Evolutionary conservation across 2,113 vertebrate genomes (phyloP).

Genomic region (Zosterops borbonicus): DNA sequence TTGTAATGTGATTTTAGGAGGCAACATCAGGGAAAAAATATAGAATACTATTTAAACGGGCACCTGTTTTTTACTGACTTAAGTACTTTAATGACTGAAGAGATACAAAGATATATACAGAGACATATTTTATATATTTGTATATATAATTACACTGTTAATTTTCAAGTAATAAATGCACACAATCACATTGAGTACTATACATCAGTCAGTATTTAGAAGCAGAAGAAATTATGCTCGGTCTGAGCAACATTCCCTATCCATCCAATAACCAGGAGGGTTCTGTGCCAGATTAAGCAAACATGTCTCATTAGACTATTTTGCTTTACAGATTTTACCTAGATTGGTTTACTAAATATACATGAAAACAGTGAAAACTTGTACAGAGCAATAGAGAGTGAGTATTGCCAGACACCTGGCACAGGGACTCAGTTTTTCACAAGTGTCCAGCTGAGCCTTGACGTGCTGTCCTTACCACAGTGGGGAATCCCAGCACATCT

Average conservation of each 20-base stretch:
- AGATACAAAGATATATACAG: not conserved
- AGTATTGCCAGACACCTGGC: not conserved
- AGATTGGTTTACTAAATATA: not conserved
- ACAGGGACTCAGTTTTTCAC: not conserved
- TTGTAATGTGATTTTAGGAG: not conserved
- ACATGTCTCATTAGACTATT: not conserved
- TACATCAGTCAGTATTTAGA: not conserved
- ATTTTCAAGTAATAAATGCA: not conserved
- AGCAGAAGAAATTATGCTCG: not conserved
- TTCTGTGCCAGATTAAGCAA: not conserved
- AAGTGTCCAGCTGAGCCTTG: not conserved
- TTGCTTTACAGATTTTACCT: not conserved
- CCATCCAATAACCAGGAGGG: not conserved
- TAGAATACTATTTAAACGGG: not conserved
- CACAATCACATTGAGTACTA: not conserved
- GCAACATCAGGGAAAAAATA: not conserved
- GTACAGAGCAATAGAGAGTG: accelerated
- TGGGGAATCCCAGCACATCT: not conserved
- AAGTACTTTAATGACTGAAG: not conserved
- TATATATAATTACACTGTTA: not conserved
- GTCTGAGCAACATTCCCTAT: not conserved
- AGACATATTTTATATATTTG: not conserved
- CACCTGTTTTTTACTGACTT: not conserved
- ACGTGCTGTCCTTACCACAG: not conserved
- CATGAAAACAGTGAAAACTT: not conserved